Conservation (phyloP, 2,888 invertebrate species). For the Dolomedes plantarius region DNA sequence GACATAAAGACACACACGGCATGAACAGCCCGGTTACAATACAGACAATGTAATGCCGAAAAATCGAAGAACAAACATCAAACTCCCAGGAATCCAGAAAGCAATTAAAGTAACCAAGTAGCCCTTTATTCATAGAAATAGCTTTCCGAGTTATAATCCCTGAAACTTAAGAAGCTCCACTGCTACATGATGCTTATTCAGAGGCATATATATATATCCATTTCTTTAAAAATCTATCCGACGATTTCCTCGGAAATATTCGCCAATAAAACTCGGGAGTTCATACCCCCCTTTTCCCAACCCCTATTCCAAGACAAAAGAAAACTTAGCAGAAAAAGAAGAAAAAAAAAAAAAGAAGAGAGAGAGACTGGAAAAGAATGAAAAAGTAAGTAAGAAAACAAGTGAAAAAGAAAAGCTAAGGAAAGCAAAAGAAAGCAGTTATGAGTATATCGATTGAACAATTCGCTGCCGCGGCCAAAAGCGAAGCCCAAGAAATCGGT, state of each 20-base stretch:
- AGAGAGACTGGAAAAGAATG: constrained; percentile 19
- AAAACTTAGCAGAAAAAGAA: constrained; percentile 4
- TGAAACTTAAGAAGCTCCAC: no score
- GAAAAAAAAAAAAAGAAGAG: constrained; percentile 24
- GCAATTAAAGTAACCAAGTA: no score
- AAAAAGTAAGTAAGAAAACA: constrained; percentile 6
- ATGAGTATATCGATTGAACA: constrained; percentile 65
- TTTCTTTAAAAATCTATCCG: background rate
- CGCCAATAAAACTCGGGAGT: background rate
- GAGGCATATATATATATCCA: background rate
- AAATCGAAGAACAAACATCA: no score
- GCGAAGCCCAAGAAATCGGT: constrained; percentile 63
- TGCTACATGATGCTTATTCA: no score
- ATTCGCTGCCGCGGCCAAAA: constrained; percentile 46
- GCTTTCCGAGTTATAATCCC: no score
- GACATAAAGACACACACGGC: no score
- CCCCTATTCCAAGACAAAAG: background rate
- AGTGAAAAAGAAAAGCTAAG: constrained; percentile 4
- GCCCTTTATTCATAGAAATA: no score
- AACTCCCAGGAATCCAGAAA: no score
- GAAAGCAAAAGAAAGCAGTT: constrained; percentile 56
- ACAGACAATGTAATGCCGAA: no score
- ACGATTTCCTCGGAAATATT: background rate
- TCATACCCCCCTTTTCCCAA: background rate
- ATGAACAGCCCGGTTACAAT: no score